Evolutionary conservation across 2,888 invertebrate species (phyloP), one percentile per base, ranked within the genome.

Genomic region (Clusia tigrina): DNA sequence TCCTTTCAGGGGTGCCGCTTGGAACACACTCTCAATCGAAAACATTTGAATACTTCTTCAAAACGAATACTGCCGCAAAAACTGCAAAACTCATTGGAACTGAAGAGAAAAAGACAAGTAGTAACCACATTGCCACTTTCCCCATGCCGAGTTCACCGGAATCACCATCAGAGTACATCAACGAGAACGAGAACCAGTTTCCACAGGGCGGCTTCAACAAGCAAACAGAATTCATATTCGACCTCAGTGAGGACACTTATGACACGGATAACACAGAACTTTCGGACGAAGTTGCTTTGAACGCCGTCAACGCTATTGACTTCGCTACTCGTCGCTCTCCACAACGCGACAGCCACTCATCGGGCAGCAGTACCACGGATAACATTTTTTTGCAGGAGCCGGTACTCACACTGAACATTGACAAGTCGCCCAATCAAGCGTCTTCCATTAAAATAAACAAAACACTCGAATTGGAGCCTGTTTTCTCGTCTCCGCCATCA

Each of bases 371-470:
- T 64, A 52, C 69, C 32, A 75, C 78, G 17, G 81, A 80, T 26
- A 84, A 84, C 69, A 81, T 84, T 65, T 84, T 84, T 67, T 70
- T 84, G 42, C 83, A 84, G 68, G 82, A 83, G 62, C 84, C 84
- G 15, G 83, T 84, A 54, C 72, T 84, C 18, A 82, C 78, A 22
- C 72, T 84, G 20, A 79, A 84, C 65, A 80, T 84, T 10, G 84
- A 84, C 68, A 84, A 83, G 61, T 80, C 82, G 15, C 79, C 77
- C 42, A 84, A 82, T 69, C 84, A 83, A 69, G 79, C 83, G 5
- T 82, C 83, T 42, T 81, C 80, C 23, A 83, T 84, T 26, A 81
- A 79, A 69, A 84, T 84, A 12, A 84, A 83, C 59, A 82, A 79
- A 66, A 75, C 79, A 24, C 70, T 84, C 17, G 81, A 81, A 67